Evolutionary conservation across 2,797 vertebrate species (phyloP), one percentile per base, ranked within the genome.

Genomic region (Tragelaphus oryx): DNA sequence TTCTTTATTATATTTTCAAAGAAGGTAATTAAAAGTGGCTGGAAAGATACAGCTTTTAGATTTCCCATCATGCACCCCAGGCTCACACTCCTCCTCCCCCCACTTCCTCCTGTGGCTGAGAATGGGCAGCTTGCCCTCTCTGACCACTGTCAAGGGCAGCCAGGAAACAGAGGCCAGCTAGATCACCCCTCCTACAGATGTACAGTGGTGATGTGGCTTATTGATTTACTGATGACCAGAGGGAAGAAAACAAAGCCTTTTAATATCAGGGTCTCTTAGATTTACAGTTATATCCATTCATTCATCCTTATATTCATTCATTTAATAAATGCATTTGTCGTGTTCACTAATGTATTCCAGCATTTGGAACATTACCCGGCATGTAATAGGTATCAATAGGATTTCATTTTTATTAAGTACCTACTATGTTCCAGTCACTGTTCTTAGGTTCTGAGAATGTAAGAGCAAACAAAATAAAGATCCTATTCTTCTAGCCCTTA

Each of bases 391-490:
- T 68, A 37, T 76, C 7, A 22, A 54, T 28, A 37, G 62, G n/a
- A 91, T 54, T 86, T 91, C 48, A 74, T 76, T 75, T 87, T 75
- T 65, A 76, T 83, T 78, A 92, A 90, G 20, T 22, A 78, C 24
- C n/a, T 81, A 24, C 26, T 78, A 11, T 17, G 9, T 91, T 37
- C 60, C 17, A 18, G 54, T 37, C 33, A 46, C 14, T 84, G 37
- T 84, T 91, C 7, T 26, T 22, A 55, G 22, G 54, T 65, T 28
- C 48, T 76, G 48, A 80, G 55, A 30, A 50, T 30, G 6, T 48
- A 55, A 50, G 17, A 48, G 6, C 54, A 4, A 89, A 60, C n/a
- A 87, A 84, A 91, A 46, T 26, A 52, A 84, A 90, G 48, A 5
- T 12, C 17, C 52, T 71, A 54, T 5, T 59, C 30, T 88, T 71